Conservation (phyloP, 1,140 invertebrate genomes). For the Meloidogyne floridensis region DNA sequence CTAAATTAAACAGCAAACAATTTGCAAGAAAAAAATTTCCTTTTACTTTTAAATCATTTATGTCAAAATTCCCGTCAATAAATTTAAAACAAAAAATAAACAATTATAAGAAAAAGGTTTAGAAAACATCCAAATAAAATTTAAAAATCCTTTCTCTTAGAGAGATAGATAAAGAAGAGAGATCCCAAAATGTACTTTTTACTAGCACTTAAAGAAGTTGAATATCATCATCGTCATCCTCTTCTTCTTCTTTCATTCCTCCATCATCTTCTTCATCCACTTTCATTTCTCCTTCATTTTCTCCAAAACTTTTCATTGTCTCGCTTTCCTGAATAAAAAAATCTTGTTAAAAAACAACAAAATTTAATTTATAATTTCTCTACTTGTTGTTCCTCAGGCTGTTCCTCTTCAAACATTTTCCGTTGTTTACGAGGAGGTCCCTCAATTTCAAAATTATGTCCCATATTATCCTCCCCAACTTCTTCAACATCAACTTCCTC, state of each 20-base stretch:
- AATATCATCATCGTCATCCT: conserved; percentile 23
- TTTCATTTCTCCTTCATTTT: neutral
- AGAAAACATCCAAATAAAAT: neutral
- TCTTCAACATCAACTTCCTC: conserved; percentile 20
- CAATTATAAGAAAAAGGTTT: neutral
- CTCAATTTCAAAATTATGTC: neutral
- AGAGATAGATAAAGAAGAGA: neutral
- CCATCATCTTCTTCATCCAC: neutral
- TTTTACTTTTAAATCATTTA: too few species aligned
- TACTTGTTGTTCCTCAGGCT: neutral
- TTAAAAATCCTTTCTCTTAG: neutral
- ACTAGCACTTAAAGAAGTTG: conserved; percentile 1
- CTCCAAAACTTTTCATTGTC: neutral
- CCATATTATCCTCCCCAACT: neutral
- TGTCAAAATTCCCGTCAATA: neutral
- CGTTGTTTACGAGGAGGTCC: conserved; percentile 25
- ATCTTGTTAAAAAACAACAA: neutral
- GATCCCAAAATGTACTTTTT: neutral
- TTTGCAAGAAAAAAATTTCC: too few species aligned
- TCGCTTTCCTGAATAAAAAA: neutral
- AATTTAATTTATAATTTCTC: neutral
- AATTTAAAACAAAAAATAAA: neutral
- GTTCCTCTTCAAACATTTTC: neutral
- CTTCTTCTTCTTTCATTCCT: conserved; percentile 6
- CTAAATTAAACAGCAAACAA: too few species aligned